Evolutionary conservation across 2,888 invertebrate genomes (phyloP).

Genomic region (Scaptomyza tumidula): DNA sequence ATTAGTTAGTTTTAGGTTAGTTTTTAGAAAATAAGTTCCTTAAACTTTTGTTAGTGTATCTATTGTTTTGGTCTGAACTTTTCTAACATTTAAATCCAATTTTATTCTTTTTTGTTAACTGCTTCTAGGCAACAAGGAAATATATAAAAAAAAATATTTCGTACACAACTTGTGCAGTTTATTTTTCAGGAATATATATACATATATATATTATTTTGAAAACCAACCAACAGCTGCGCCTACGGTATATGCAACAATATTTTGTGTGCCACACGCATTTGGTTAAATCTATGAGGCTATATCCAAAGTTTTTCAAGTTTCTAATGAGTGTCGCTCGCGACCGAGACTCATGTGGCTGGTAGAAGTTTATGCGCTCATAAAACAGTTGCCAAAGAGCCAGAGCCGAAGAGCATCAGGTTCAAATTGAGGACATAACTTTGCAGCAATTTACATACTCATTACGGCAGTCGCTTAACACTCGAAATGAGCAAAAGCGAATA

Average conservation of each 20-base stretch:
- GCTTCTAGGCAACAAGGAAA: slow-evolving; percentile 15
- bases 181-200: slow-evolving; percentile 5
- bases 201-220: neutral
- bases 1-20: too few species aligned
- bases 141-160: neutral
- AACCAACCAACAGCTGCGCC: slow-evolving; percentile 59
- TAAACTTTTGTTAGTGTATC: slow-evolving; percentile 1
- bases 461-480: slow-evolving; percentile 53
- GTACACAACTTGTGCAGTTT: slow-evolving; percentile 35
- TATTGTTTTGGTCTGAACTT: neutral
- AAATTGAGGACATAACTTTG: slow-evolving; percentile 74
- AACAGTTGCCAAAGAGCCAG: slow-evolving; percentile 44
- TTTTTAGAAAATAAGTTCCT: neutral
- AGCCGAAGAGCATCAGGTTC: slow-evolving; percentile 27
- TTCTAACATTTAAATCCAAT: neutral
- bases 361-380: slow-evolving; percentile 68
- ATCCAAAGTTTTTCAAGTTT: slow-evolving; percentile 56
- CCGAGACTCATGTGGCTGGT: slow-evolving; percentile 66
- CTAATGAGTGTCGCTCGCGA: slow-evolving; percentile 54
- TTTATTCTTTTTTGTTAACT: neutral
- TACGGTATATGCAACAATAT: slow-evolving; percentile 39
- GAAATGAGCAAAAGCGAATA: slow-evolving; percentile 16
- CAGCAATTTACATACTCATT: slow-evolving; percentile 78
- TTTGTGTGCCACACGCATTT: slow-evolving; percentile 39
- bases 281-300: slow-evolving; percentile 60